These are phyloP conservation scores for Avahi laniger DNA, from an alignment of 2,797 vertebrate genomes.

Conservation along the genomic window DNA sequence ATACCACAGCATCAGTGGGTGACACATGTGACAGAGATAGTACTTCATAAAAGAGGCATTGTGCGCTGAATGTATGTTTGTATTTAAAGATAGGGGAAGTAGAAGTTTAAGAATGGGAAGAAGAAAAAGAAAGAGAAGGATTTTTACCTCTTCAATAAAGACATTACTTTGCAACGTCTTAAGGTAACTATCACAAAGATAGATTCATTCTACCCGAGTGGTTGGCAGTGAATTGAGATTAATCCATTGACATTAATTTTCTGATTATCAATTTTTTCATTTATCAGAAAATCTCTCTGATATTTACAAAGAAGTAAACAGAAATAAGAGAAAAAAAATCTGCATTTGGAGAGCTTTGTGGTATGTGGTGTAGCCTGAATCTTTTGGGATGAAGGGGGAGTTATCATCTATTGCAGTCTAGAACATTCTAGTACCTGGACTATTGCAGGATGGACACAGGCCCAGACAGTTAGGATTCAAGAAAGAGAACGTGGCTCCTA, in stretches of 20 bases:
- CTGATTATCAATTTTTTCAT: not conserved
- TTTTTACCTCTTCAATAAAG: not conserved
- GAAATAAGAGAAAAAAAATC: not conserved
- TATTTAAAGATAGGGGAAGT: not conserved
- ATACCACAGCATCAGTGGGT: not conserved
- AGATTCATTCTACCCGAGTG: not conserved
- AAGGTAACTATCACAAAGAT: not conserved
- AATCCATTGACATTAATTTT: constrained; percentile 4
- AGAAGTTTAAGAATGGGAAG: not conserved
- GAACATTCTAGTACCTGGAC: not conserved
- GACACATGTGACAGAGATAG: not conserved
- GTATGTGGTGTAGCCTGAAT: not conserved
- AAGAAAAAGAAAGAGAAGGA: not conserved
- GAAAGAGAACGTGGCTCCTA: not conserved
- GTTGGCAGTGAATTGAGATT: not conserved
- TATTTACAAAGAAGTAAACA: not conserved
- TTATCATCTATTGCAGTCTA: not conserved
- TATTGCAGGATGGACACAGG: rapidly evolving
- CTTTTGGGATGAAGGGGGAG: not conserved
- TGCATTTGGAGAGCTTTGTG: not conserved
- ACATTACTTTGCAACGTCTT: not conserved
- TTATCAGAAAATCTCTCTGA: not conserved
- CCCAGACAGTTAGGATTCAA: not conserved
- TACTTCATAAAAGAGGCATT: not conserved
- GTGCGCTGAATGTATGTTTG: not conserved